These are phyloP conservation scores for Buphagus erythrorhynchus DNA, from an alignment of 2,797 vertebrate species.

Conservation along the genomic window DNA sequence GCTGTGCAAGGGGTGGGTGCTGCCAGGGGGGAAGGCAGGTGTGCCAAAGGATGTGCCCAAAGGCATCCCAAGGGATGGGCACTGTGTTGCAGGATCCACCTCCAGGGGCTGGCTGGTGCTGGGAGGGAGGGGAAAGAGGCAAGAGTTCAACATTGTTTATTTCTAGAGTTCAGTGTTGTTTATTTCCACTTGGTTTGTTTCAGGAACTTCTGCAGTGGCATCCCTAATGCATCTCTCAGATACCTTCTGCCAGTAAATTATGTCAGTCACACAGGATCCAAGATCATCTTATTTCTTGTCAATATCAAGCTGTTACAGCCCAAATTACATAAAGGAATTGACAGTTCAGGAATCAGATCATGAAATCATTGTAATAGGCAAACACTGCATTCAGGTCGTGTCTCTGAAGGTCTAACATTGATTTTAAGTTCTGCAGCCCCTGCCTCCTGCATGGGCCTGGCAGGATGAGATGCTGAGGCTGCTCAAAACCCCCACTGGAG, in stretches of 20 bases:
- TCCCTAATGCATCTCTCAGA: not conserved
- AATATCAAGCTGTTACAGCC: not conserved
- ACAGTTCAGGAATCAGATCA: not conserved
- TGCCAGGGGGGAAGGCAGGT: not conserved
- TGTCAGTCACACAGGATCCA: not conserved
- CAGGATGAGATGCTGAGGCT: not conserved
- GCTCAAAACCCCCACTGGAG: not conserved
- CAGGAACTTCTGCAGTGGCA: not conserved
- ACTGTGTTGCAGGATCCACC: accelerated
- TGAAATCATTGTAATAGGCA: not conserved
- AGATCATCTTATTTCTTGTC: not conserved
- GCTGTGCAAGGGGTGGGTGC: not conserved
- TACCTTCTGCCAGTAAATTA: not conserved
- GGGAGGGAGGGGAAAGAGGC: not conserved
- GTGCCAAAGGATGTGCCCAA: not conserved
- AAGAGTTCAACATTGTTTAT: not conserved
- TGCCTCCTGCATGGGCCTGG: not conserved
- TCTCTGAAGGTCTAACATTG: not conserved
- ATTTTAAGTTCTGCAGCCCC: not conserved
- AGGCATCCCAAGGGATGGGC: not conserved
- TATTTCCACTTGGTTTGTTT: not conserved
- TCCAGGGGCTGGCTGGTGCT: not conserved
- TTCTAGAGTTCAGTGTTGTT: not conserved
- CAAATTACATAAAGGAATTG: not conserved
- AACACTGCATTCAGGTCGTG: not conserved